These are phyloP conservation scores for Drosophila robusta DNA, from an alignment of 2,888 invertebrate genomes.

Conservation along the genomic window DNA sequence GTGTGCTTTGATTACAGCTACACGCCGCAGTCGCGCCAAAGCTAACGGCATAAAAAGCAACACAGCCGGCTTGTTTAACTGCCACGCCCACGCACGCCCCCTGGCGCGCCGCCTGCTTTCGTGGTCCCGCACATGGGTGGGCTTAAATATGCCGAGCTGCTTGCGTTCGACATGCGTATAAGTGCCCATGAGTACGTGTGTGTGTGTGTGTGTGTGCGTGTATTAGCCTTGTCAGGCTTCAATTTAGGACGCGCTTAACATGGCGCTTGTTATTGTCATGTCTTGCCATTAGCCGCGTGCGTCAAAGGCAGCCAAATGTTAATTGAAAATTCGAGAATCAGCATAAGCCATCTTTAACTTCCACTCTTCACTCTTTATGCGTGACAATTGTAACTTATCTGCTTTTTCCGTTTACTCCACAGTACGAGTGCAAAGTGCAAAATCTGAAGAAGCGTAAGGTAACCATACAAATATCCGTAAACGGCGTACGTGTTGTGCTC, in stretches of 20 bases:
- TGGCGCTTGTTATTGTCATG: constrained; percentile 76
- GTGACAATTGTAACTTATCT: constrained; percentile 19
- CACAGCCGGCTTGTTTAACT: constrained; percentile 57
- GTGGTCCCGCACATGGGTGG: constrained; percentile 60
- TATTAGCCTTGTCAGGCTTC: constrained; percentile 53
- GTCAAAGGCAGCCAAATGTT: constrained; percentile 67
- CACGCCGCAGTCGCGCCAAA: constrained; percentile 34
- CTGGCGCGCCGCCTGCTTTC: constrained; percentile 14
- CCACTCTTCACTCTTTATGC: constrained; percentile 6
- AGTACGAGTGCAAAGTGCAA: constrained; percentile 99
- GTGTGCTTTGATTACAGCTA: constrained; percentile 71
- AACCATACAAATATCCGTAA: constrained; percentile 96
- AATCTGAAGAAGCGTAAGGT: constrained; percentile 99
- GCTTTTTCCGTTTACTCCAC: constrained; percentile 84
- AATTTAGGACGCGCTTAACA: constrained; percentile 53
- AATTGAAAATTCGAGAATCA: constrained; percentile 68
- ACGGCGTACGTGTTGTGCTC: constrained; percentile 95
- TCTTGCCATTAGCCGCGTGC: constrained; percentile 64
- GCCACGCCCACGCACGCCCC: constrained; percentile 18
- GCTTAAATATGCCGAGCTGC: constrained; percentile 56
- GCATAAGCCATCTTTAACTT: constrained; percentile 12
- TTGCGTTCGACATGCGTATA: constrained; percentile 27
- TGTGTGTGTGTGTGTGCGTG: constrained; percentile 21
- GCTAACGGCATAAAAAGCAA: constrained; percentile 52
- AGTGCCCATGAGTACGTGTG: constrained; percentile 3